phyloP scores from a whole-genome alignment of 23 tunicate genomes.

The Oikopleura dioica region DNA sequence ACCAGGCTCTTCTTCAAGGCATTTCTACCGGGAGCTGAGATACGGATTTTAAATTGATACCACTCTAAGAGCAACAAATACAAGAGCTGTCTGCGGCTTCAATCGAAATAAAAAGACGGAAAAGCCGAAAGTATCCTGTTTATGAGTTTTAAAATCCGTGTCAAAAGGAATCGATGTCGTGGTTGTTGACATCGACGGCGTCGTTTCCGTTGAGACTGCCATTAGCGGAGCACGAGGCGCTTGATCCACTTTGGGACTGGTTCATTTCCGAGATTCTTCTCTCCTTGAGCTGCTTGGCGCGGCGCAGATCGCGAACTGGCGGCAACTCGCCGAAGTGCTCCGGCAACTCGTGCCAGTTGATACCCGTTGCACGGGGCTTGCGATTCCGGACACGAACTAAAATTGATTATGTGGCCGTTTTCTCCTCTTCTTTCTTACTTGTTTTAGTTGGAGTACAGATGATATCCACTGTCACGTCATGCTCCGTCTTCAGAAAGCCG shows the following conservation, averaged over 20 bases:
- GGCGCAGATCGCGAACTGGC: constrained; percentile 4
- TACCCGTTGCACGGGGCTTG: not conserved
- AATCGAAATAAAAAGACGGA: too few species aligned
- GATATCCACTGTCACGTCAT: constrained; percentile 1
- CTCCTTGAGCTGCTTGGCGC: not conserved
- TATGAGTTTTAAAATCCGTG: too few species aligned
- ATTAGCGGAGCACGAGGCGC: not conserved
- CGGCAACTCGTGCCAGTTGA: not conserved
- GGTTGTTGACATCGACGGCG: too few species aligned
- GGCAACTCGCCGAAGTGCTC: not conserved
- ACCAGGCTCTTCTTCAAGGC: too few species aligned
- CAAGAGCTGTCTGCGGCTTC: too few species aligned
- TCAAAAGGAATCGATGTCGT: too few species aligned
- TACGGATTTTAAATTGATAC: too few species aligned
- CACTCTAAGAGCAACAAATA: too few species aligned
- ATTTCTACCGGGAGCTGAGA: too few species aligned
- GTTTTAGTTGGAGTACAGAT: constrained; percentile 1
- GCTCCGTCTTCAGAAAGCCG: not conserved
- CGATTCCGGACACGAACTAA: constrained; percentile 12
- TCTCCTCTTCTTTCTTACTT: not conserved
- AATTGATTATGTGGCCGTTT: not conserved
- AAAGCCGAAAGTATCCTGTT: too few species aligned
- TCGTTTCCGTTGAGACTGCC: not conserved
- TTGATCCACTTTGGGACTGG: not conserved
- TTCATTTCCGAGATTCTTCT: not conserved